Evolutionary conservation across 2,888 invertebrate species (phyloP), one percentile per base, ranked within the genome.

Genomic region (Rutpela maculata): DNA sequence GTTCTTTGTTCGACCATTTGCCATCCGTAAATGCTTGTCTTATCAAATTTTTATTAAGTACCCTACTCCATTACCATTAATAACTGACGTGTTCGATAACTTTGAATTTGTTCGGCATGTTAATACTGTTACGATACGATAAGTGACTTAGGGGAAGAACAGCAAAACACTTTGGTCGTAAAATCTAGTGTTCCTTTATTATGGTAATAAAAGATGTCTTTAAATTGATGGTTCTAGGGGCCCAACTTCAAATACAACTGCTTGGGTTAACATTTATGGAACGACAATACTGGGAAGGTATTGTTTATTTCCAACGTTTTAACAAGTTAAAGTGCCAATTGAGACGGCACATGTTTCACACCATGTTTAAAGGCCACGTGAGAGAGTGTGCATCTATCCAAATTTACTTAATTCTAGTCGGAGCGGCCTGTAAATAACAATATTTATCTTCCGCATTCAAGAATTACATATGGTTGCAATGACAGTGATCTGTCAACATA

Each of bases 31-130:
- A 72, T 43, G 31, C 43, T 63, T 65, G 73, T 68, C 69, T 74
- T 77, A 77, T 77, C 65, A 38, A 43, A 26, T 67, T 50, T 69
- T 69, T 69, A 19, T 50, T 50, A 57, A 60, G 68, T 76, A 76
- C 72, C 31, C 26, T 62, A 19, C 57, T 60, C 69, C 68, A 77
- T 77, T 74, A 74, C 77, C 77, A 74, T 77, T 65, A 77, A 65
- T 77, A 73, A 68, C 71, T 22, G 60, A 69, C 50, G 26, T 11
- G 31, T 57, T 59, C 50, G 60, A 59, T 67, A 72, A 69, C 57
- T 74, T 67, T 67, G 57, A 18, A 35, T 55, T 62, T 50, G 38
- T 57, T 18, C 57, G 35, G 66, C 56, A 38, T 18, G 12, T 66
- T 57, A 60, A n/a, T 56, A 19, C n/a, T 17, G 43, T 43, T 38